A percentile compares a stretch with the other conserved stretches of the same genome.
Conservation (phyloP, 2,888 invertebrate species). For the Ophion slaviceki region DNA sequence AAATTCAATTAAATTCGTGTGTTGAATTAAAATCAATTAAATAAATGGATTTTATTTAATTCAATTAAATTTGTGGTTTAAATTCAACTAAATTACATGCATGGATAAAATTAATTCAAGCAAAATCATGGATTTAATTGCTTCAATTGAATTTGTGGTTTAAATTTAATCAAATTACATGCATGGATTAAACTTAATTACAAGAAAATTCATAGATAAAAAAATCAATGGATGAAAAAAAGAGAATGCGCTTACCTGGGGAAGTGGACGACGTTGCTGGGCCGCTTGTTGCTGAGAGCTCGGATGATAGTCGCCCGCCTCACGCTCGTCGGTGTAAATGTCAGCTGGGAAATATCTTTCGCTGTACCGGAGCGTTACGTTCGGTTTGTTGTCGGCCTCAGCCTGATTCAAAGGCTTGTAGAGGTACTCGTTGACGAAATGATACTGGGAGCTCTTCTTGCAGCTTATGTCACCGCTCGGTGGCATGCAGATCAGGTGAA, state of each 20-base stretch:
- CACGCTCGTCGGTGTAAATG: slow-evolving; percentile 86
- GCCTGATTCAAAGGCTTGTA: slow-evolving; percentile 94
- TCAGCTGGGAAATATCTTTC: slow-evolving; percentile 93
- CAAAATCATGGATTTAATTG: too few species aligned
- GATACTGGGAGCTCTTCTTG: slow-evolving; percentile 94
- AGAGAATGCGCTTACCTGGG: slow-evolving; percentile 68
- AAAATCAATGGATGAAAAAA: slow-evolving; percentile 4
- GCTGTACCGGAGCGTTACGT: slow-evolving; percentile 91
- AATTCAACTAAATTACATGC: too few species aligned
- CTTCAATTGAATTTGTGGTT: not conserved
- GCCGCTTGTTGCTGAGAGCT: slow-evolving; percentile 77
- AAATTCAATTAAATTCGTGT: not conserved
- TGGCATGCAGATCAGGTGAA: slow-evolving; percentile 97
- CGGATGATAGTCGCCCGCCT: slow-evolving; percentile 78
- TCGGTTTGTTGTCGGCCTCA: slow-evolving; percentile 92
- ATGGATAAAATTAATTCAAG: not conserved
- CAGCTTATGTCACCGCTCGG: slow-evolving; percentile 95
- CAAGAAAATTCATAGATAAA: not conserved
- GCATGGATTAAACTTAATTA: not conserved
- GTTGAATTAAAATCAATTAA: too few species aligned
- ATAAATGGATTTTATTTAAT: not conserved
- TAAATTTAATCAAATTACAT: not conserved
- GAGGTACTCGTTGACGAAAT: slow-evolving; percentile 96
- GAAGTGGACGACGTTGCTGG: slow-evolving; percentile 74
- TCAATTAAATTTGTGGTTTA: not conserved